Percentiles rank a stretch among this genome's conserved stretches.
These are phyloP conservation scores for Anolis apletophallus DNA, from an alignment of 2,797 vertebrate genomes.

Conservation along the genomic window DNA sequence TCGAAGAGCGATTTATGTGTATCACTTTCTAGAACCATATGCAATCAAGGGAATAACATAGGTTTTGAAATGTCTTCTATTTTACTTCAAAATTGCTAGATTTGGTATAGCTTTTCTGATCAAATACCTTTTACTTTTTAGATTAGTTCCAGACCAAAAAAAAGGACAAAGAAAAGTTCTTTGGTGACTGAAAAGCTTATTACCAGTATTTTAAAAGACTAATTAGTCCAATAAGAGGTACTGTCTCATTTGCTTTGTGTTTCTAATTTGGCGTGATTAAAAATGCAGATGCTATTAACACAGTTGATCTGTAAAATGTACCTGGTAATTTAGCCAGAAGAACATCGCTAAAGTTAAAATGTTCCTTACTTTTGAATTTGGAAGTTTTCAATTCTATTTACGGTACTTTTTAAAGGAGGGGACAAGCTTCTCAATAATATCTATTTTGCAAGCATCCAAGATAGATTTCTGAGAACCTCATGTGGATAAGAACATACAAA, in stretches of 20 bases:
- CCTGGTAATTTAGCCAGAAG: not conserved
- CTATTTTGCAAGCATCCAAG: not conserved
- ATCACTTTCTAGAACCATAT: not conserved
- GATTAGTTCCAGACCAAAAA: not conserved
- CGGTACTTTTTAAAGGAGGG: not conserved
- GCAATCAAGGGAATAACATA: not conserved
- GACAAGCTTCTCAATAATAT: not conserved
- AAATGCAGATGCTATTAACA: not conserved
- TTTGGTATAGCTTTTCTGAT: not conserved
- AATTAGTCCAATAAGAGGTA: not conserved
- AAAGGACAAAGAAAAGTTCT: not conserved
- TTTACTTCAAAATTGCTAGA: not conserved
- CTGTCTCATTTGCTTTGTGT: not conserved
- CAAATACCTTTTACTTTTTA: not conserved
- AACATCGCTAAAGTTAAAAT: not conserved
- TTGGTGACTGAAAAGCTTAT: not conserved
- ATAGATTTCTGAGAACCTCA: too few relatives aligned
- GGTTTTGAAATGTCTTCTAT: not conserved
- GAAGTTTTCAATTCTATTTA: not conserved
- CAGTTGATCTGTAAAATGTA: not conserved
- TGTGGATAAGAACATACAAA: too few relatives aligned
- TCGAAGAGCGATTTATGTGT: not conserved
- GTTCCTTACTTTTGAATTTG: not conserved
- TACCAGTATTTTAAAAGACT: not conserved
- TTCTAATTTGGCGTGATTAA: not conserved